phyloP scores from a whole-genome alignment of 2,113 vertebrate species.

The Oreotrochilus melanogaster region DNA sequence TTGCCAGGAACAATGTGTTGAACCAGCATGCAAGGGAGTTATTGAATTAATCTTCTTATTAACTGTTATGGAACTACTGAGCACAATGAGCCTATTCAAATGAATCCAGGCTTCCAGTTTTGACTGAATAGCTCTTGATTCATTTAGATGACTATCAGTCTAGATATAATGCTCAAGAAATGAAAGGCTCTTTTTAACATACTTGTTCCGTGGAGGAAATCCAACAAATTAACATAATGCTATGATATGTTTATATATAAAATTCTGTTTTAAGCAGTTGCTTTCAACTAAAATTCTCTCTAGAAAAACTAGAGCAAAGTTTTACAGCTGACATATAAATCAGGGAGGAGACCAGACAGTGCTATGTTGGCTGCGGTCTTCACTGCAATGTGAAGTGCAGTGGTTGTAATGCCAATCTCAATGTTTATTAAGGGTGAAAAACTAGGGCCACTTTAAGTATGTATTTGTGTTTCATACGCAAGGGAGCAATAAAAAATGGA shows the following conservation, averaged over 20 bases:
- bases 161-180: not conserved
- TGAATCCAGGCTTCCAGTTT: not conserved
- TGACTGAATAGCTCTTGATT: constrained; percentile 6
- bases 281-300: not conserved
- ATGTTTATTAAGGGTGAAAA: not conserved
- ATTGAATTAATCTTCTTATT: not conserved
- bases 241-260: not conserved
- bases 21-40: not conserved
- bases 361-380: not conserved
- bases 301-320: not conserved
- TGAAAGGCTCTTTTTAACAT: not conserved
- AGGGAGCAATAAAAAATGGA: not conserved
- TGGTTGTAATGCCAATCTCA: not conserved
- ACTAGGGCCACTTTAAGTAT: not conserved
- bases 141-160: not conserved
- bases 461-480: not conserved
- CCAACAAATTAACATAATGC: not conserved
- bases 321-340: not conserved
- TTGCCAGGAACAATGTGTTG: not conserved
- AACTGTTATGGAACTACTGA: not conserved
- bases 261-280: not conserved
- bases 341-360: not conserved
- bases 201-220: not conserved
- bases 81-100: not conserved
- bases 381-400: not conserved